A percentile compares a stretch with the other conserved stretches of the same genome.
Conservation (phyloP, 2,888 invertebrate species). For the Uropetala carovei region DNA sequence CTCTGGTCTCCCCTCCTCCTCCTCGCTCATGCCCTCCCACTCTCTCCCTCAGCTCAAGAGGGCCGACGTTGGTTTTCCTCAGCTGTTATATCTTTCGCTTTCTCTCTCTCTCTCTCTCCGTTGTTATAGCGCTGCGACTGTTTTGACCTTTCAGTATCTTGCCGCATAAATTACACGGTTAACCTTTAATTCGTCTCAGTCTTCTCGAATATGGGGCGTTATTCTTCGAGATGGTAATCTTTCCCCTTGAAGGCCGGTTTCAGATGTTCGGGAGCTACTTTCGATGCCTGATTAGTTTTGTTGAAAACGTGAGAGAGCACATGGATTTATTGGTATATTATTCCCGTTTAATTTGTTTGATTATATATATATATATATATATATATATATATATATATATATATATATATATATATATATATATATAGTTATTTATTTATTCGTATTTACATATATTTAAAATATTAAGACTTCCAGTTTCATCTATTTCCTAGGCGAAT, state of each 20-base stretch:
- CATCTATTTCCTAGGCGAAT: too few species aligned
- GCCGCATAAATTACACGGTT: slow-evolving; percentile 20
- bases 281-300: not conserved
- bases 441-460: too few species aligned
- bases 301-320: too few species aligned
- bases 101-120: not conserved
- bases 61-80: too few species aligned
- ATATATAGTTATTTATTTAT: too few species aligned
- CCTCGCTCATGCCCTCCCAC: not conserved
- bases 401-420: too few species aligned
- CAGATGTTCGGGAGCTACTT: not conserved
- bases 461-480: too few species aligned
- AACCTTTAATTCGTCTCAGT: slow-evolving; percentile 16
- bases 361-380: too few species aligned
- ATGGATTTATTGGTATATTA: too few species aligned
- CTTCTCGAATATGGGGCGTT: not conserved
- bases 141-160: not conserved
- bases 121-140: not conserved
- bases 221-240: not conserved
- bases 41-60: too few species aligned
- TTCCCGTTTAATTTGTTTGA: too few species aligned
- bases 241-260: not conserved
- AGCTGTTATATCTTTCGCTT: not conserved
- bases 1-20: not conserved
- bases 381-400: too few species aligned